These are phyloP conservation scores for Brienomyrus longianalis DNA, from an alignment of 2,113 vertebrate genomes.

Conservation along the genomic window DNA sequence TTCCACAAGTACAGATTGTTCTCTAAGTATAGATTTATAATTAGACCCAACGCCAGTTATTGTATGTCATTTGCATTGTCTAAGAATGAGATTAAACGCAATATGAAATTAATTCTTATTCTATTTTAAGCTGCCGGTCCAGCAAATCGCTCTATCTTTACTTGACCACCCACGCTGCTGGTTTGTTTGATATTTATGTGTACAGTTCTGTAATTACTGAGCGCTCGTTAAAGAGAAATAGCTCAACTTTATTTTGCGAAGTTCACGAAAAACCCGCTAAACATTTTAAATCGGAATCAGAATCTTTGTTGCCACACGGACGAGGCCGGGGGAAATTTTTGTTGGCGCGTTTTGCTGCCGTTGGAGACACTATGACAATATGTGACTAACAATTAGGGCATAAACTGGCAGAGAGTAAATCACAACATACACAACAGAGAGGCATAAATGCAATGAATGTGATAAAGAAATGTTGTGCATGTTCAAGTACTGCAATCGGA, in stretches of 20 bases:
- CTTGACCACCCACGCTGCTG: neutral
- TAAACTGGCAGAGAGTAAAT: neutral
- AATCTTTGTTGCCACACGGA: neutral
- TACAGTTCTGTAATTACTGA: neutral
- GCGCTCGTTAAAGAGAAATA: neutral
- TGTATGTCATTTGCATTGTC: conserved; percentile 11
- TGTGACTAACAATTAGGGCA: neutral
- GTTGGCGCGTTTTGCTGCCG: neutral
- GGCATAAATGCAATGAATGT: neutral
- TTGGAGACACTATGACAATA: neutral
- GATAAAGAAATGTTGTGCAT: neutral
- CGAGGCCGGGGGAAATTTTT: neutral
- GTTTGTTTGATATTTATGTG: neutral
- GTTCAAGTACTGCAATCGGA: neutral
- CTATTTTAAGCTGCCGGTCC: conserved; percentile 8
- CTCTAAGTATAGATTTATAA: conserved; percentile 17
- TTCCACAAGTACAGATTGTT: conserved; percentile 2
- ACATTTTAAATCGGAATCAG: neutral
- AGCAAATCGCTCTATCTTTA: neutral
- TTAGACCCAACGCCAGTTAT: conserved; percentile 13
- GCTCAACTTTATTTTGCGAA: neutral
- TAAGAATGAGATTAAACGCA: neutral
- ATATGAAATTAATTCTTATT: neutral
- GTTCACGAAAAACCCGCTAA: neutral
- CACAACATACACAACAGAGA: neutral